Evolutionary conservation across 1,140 invertebrate species (phyloP).

Genomic region (Lysiphlebus fabarum): DNA sequence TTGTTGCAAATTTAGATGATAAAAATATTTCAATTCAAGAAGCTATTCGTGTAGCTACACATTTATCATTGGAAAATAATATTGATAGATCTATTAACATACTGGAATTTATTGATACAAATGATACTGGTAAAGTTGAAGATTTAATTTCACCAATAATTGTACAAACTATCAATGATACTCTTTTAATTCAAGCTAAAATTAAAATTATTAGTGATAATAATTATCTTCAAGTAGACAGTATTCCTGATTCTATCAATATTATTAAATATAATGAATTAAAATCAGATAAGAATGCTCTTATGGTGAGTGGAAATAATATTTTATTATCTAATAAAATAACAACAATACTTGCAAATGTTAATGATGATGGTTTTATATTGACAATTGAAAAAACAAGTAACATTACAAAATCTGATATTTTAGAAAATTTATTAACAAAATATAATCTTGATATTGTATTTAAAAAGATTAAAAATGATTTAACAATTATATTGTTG

Average conservation of each 20-base stretch:
- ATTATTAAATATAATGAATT: conserved; percentile 62
- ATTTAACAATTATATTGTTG: conserved; percentile 54
- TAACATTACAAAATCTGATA: no score
- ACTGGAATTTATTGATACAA: conserved; percentile 63
- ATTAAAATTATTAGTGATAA: conserved; percentile 47
- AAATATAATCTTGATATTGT: no score
- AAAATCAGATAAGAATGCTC: conserved; percentile 55
- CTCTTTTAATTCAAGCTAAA: conserved; percentile 64
- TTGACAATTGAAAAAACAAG: conserved; percentile 51
- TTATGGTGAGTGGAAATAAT: conserved; percentile 55
- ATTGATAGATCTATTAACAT: conserved; percentile 67
- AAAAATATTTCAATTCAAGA: conserved; percentile 42
- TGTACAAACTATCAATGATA: conserved; percentile 58
- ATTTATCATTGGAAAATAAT: conserved; percentile 78
- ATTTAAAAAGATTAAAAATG: conserved; percentile 63
- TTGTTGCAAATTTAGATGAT: conserved; percentile 57
- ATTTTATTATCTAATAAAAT: conserved; percentile 29
- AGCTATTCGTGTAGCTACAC: conserved; percentile 60
- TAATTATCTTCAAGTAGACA: conserved; percentile 50
- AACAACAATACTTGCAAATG: conserved; percentile 29
- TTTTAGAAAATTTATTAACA: no score
- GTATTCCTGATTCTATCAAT: conserved; percentile 55
- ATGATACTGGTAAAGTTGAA: conserved; percentile 50
- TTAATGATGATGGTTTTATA: conserved; percentile 53
- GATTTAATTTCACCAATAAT: conserved; percentile 57